These are phyloP conservation scores for Aleadryas rufinucha DNA, from an alignment of 2,113 vertebrate species.

Conservation along the genomic window DNA sequence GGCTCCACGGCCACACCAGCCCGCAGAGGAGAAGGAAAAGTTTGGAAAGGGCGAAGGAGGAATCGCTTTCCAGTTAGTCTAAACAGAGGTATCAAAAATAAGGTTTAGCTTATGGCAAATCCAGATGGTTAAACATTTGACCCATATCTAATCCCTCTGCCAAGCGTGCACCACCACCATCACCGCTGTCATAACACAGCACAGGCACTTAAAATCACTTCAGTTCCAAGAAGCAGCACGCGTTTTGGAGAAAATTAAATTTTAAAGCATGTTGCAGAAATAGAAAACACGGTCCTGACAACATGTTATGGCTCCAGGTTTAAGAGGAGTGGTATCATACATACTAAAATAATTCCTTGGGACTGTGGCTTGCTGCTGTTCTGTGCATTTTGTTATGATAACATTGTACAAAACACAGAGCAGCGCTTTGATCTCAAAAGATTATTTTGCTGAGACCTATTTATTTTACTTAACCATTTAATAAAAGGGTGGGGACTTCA, in stretches of 20 bases:
- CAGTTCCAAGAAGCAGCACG: neutral
- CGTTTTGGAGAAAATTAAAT: conserved; percentile 40
- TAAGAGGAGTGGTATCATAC: neutral
- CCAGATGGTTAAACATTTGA: conserved; percentile 73
- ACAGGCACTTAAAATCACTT: conserved; percentile 7
- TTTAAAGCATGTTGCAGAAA: conserved; percentile 33
- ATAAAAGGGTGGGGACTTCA: neutral
- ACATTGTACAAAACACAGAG: neutral
- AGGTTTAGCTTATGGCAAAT: conserved; percentile 41
- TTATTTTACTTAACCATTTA: neutral
- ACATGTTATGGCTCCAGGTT: neutral
- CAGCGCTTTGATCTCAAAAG: neutral
- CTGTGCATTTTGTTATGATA: neutral
- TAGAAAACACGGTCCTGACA: neutral
- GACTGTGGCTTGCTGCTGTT: neutral
- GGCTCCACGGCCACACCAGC: neutral
- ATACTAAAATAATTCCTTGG: neutral
- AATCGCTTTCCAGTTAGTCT: neutral
- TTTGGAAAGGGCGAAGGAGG: neutral
- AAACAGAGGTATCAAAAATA: conserved; percentile 51
- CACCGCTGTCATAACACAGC: conserved; percentile 15
- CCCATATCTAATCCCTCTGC: conserved; percentile 65
- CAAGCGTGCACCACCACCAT: neutral
- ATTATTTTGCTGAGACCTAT: neutral
- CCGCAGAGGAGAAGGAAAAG: neutral